Evolutionary conservation across 2,888 invertebrate species (phyloP), one percentile per base, ranked within the genome.

Genomic region (Petrolisthes manimaculis): DNA sequence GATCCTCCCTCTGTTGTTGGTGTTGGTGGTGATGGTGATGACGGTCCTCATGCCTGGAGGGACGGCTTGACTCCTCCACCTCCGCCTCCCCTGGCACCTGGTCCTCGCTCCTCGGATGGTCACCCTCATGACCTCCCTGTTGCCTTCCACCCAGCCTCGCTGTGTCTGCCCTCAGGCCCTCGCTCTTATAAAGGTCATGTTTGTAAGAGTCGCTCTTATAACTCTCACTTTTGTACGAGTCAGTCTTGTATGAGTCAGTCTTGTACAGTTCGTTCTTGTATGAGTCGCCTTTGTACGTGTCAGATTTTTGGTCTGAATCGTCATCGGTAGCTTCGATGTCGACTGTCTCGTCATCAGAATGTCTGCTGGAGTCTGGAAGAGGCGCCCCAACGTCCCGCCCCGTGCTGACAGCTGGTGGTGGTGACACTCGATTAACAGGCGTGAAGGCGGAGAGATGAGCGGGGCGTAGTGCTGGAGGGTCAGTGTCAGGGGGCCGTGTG

Each of bases 401-500:
- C 18, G 79, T 71, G 71, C 89, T 77, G 61, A 53, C 74, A 5
- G 88, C 67, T 18, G 88, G 88, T 69, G 89, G 78, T 1, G 89
- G 86, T 5, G 89, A 81, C 14, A 75, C 55, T 21, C 89, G 77
- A 37, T 87, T 84, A 37, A 90, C 90, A 9, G 91, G 89, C 4
- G 91, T 89, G 87, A 91, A 88, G 82, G 91, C 91, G 4, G 91
- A 88, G 12, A 87, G 78, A 71, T 87, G 84, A 18, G 84, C 84
- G 37, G 89, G 82, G 18, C 89, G 67, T 12, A 85, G 83, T 12
- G 80, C 86, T 8, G 89, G 85, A 24, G 86, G 79, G 37, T 86
- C 86, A 53, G 88, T 12, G 61, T 86, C 86, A 24, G 88, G 55
- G 74, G 83, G 84, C 56, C 85, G 24, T 67, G 80, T 77, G 14